These are phyloP conservation scores for Sphinx pinastri DNA, from an alignment of 2,888 invertebrate species.

Conservation along the genomic window DNA sequence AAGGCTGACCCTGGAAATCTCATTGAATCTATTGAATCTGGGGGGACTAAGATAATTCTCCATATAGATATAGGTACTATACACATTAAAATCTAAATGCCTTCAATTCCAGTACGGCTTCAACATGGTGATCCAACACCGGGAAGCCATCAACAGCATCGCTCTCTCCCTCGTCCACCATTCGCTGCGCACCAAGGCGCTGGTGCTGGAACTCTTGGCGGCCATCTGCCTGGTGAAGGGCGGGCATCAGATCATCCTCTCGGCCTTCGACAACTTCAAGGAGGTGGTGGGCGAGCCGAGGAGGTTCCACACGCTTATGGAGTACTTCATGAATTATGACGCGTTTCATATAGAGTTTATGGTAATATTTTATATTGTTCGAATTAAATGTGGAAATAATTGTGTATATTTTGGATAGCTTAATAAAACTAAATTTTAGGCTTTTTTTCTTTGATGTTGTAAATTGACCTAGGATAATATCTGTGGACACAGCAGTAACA, in stretches of 20 bases:
- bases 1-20: too few species aligned
- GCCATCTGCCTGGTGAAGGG: constrained; percentile 99
- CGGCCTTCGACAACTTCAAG: constrained; percentile 99
- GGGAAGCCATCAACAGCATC: constrained; percentile 99
- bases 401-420: too few species aligned
- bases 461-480: too few species aligned
- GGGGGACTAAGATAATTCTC: too few species aligned
- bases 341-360: constrained; percentile 99
- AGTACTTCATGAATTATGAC: constrained; percentile 98
- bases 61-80: too few species aligned
- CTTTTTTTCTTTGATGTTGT: too few species aligned
- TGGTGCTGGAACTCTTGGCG: constrained; percentile 97
- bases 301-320: constrained; percentile 98
- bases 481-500: too few species aligned
- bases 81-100: too few species aligned
- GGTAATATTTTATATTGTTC: constrained; percentile 83
- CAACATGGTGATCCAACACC: constrained; percentile 99
- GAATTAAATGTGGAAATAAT: too few species aligned
- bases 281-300: constrained; percentile 93
- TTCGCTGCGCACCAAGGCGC: constrained; percentile 97
- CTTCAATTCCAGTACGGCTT: constrained; percentile 91
- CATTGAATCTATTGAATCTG: too few species aligned
- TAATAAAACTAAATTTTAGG: too few species aligned
- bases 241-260: constrained; percentile 98
- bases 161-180: constrained; percentile 98